A percentile compares a stretch with the other conserved stretches of the same genome.
These are phyloP conservation scores for Stramonita haemastoma DNA, from an alignment of 2,888 invertebrate species.

Conservation along the genomic window DNA sequence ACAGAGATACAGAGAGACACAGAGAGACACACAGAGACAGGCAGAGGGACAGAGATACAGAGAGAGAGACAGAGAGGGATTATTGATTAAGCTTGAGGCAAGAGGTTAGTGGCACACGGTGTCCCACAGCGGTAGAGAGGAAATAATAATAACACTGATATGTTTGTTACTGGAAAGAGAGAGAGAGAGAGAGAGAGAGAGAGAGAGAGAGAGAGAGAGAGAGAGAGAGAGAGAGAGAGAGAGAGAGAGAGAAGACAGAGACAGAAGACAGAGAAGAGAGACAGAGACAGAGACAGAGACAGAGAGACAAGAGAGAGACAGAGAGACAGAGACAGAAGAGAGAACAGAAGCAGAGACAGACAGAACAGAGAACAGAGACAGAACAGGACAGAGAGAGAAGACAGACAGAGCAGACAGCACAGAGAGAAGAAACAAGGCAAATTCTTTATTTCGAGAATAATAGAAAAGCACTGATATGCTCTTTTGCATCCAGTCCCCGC, in stretches of 20 bases:
- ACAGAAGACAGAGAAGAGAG: background rate
- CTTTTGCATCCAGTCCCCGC: no score
- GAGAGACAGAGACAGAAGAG: background rate
- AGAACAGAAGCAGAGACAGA: background rate
- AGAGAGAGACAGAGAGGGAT: no score
- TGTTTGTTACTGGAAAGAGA: no score
- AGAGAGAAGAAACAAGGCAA: background rate
- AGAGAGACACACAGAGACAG: background rate
- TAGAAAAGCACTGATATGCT: background rate
- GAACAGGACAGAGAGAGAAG: background rate
- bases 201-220: background rate
- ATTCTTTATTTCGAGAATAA: background rate
- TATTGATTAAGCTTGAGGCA: no score
- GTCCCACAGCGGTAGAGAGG: no score
- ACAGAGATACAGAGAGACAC: background rate
- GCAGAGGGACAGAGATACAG: no score
- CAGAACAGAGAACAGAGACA: background rate
- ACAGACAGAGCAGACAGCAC: background rate
- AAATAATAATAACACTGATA: no score
- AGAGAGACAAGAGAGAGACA: no score
- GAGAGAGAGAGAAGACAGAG: background rate
- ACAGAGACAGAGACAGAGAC: background rate
- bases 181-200: background rate
- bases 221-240: conserved; percentile 6
- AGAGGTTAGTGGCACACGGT: no score